phyloP scores from a whole-genome alignment of 2,797 vertebrate species.

The Valencia hispanica region DNA sequence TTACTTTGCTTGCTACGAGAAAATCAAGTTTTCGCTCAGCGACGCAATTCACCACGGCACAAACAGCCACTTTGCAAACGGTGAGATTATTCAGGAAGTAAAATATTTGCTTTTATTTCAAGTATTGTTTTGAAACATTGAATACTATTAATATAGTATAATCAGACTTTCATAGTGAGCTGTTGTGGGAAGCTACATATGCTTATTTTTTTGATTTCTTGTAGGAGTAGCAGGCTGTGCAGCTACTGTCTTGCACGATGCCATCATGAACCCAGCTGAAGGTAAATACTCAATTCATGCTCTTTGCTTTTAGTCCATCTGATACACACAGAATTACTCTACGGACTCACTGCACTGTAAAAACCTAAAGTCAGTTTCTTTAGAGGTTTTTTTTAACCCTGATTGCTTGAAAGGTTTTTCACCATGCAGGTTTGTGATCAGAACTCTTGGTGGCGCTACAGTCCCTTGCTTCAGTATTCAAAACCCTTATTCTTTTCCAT shows the following conservation, averaged over 20 bases:
- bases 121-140: background rate
- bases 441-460: slow-evolving; percentile 52
- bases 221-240: slow-evolving; percentile 94
- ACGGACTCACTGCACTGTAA: too few species aligned
- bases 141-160: too few species aligned
- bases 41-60: slow-evolving; percentile 91
- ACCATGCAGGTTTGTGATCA: slow-evolving; percentile 9
- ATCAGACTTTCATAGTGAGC: background rate
- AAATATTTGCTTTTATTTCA: background rate
- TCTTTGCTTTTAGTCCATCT: background rate
- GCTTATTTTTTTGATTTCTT: background rate
- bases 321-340: background rate
- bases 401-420: background rate
- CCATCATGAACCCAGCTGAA: slow-evolving; percentile 97
- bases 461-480: background rate
- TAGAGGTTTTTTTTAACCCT: background rate
- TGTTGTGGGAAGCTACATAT: background rate
- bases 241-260: slow-evolving; percentile 95
- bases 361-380: background rate
- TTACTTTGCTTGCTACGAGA: slow-evolving; percentile 98
- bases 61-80: slow-evolving; percentile 97
- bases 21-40: slow-evolving; percentile 94
- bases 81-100: slow-evolving; percentile 27
- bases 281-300: slow-evolving; percentile 75
- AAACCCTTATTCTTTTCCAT: too few species aligned